Conservation (phyloP, 2,113 vertebrate species). For the Hydrolagus affinis region DNA sequence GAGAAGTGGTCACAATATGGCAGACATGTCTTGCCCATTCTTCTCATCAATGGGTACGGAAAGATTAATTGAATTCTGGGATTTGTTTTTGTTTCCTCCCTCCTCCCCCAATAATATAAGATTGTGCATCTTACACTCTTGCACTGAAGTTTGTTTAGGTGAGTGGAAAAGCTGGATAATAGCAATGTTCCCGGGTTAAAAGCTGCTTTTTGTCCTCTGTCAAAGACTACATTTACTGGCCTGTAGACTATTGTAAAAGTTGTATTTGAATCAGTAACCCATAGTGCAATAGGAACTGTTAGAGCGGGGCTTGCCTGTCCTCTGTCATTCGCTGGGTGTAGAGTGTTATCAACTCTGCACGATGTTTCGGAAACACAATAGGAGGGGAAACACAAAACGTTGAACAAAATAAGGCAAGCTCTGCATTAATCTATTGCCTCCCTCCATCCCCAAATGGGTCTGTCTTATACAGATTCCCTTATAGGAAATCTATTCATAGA, state of each 20-base stretch:
- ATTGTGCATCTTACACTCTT: slow-evolving; percentile 11
- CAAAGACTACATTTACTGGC: slow-evolving; percentile 20
- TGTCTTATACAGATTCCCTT: slow-evolving; percentile 25
- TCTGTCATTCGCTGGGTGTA: slow-evolving; percentile 14
- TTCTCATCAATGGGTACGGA: background rate
- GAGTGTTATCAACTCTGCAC: background rate
- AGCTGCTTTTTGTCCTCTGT: slow-evolving; percentile 30
- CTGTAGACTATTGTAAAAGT: slow-evolving; percentile 31
- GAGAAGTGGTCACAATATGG: background rate
- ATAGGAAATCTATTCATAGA: slow-evolving; percentile 29
- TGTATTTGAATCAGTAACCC: slow-evolving; percentile 27
- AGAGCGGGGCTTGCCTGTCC: slow-evolving; percentile 14
- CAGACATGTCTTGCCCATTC: background rate
- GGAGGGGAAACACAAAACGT: background rate
- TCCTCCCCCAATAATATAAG: background rate
- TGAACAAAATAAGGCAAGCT: slow-evolving; percentile 1
- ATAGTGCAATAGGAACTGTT: slow-evolving; percentile 31
- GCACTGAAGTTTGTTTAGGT: slow-evolving; percentile 19
- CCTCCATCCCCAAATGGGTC: slow-evolving; percentile 24
- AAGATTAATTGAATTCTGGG: background rate
- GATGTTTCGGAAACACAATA: slow-evolving; percentile 21
- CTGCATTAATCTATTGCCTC: background rate
- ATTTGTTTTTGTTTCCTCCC: background rate
- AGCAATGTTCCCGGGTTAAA: slow-evolving; percentile 19
- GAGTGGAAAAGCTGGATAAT: slow-evolving; percentile 21